Percentiles rank a stretch among this genome's conserved stretches.
Evolutionary conservation across 53 echinoderm and acorn worm species (phyloP).

Genomic region (Stichopus horrens): DNA sequence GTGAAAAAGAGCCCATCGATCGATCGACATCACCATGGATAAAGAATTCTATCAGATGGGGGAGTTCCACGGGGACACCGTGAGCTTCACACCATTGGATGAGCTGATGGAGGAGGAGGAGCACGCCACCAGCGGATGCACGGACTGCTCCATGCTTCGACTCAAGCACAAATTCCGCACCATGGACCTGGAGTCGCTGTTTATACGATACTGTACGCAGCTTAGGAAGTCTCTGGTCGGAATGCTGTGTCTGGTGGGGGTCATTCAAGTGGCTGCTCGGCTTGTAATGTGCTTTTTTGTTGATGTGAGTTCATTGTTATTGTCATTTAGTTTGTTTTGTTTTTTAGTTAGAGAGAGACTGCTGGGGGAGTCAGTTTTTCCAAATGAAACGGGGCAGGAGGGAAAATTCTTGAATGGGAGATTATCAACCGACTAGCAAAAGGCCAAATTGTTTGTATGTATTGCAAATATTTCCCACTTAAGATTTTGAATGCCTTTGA

Average conservation of each 20-base stretch:
- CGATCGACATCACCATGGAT: slow-evolving; percentile 22
- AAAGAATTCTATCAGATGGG: slow-evolving; percentile 92
- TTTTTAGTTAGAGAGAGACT: not conserved
- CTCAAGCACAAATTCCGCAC: slow-evolving; percentile 73
- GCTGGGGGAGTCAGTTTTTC: no score
- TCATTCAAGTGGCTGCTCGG: slow-evolving; percentile 60
- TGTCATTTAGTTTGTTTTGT: not conserved
- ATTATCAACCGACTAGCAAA: no score
- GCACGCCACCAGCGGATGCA: slow-evolving; percentile 62
- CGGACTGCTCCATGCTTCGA: slow-evolving; percentile 69
- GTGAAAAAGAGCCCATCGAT: no score
- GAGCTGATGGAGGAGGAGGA: slow-evolving; percentile 83
- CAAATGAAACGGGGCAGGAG: no score
- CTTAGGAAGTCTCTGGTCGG: slow-evolving; percentile 77
- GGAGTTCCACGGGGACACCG: slow-evolving; percentile 77
- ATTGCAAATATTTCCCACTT: no score
- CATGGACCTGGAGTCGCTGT: slow-evolving; percentile 86
- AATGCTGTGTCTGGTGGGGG: slow-evolving; percentile 76
- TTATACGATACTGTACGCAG: slow-evolving; percentile 80
- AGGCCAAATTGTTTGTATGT: no score
- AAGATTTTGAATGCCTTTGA: no score
- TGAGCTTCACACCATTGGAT: slow-evolving; percentile 85
- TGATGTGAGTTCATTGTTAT: not conserved
- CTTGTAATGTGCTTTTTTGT: not conserved
- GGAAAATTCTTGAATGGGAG: no score